Percentiles rank a stretch among this genome's conserved stretches.
Conservation (phyloP, 2,113 vertebrate species). For the Phalacrocorax pelagicus region DNA sequence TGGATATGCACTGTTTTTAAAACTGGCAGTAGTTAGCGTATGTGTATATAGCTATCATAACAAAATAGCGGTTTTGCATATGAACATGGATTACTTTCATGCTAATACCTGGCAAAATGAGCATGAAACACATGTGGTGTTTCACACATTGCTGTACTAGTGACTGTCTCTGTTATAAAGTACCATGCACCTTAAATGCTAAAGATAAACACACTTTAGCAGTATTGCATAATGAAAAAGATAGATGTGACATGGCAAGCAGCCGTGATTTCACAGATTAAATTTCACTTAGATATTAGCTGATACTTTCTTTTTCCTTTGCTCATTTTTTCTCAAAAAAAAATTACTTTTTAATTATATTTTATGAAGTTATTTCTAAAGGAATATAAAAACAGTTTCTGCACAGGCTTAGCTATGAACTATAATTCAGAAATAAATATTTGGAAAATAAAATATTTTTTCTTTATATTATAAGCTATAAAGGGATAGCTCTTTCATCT, state of each 20-base stretch:
- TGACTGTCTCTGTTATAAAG: neutral
- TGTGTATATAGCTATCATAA: neutral
- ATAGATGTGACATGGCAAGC: neutral
- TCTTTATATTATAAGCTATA: neutral
- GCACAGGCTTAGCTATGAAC: neutral
- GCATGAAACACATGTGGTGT: fast-evolving
- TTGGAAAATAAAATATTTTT: neutral
- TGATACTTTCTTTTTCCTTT: neutral
- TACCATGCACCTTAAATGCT: neutral
- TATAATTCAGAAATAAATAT: neutral
- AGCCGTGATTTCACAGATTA: neutral
- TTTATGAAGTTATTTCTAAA: neutral
- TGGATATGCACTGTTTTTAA: fast-evolving
- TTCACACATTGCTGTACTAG: neutral
- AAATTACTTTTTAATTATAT: neutral
- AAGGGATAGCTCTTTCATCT: neutral
- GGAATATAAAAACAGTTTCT: neutral
- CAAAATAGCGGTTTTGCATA: neutral
- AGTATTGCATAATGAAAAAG: neutral
- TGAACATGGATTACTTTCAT: neutral
- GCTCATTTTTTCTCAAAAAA: fast-evolving
- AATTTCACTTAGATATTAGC: neutral
- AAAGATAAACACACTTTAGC: neutral
- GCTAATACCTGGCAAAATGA: neutral
- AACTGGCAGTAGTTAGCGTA: neutral